Conservation (phyloP, 2,113 vertebrate species). For the Entosphenus tridentatus region DNA sequence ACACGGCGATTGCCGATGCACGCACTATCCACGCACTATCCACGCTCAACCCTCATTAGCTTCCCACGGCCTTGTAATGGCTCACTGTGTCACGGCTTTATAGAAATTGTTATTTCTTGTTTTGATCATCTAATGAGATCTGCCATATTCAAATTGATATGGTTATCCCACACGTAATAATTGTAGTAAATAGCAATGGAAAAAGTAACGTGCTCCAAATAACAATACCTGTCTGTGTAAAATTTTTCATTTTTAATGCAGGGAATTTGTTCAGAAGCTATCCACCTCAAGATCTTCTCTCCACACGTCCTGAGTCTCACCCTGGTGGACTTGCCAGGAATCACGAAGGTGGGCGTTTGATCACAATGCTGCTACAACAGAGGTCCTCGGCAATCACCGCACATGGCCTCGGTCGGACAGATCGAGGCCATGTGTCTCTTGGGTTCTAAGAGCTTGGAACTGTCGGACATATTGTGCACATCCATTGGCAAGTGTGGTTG, state of each 20-base stretch:
- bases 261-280: conserved; percentile 35
- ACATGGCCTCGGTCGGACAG: too few relatives aligned
- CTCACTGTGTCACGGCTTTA: background rate
- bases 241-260: conserved; percentile 9
- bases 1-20: too few relatives aligned
- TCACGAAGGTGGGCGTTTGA: conserved; percentile 28
- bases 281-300: conserved; percentile 40
- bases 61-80: too few relatives aligned
- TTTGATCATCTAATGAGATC: background rate
- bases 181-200: background rate
- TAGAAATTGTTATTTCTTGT: background rate
- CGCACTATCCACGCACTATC: too few relatives aligned
- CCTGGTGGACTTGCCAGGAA: conserved; percentile 39
- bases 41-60: too few relatives aligned
- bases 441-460: too few relatives aligned
- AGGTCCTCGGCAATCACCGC: too few relatives aligned
- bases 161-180: background rate
- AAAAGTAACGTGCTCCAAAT: background rate
- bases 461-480: too few relatives aligned
- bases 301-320: conserved; percentile 35
- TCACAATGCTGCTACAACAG: too few relatives aligned
- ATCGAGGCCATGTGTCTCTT: too few relatives aligned
- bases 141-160: background rate
- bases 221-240: background rate
- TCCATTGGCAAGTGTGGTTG: too few relatives aligned